Evolutionary conservation across 2,888 invertebrate species (phyloP).

Genomic region (Catocala fraxini): DNA sequence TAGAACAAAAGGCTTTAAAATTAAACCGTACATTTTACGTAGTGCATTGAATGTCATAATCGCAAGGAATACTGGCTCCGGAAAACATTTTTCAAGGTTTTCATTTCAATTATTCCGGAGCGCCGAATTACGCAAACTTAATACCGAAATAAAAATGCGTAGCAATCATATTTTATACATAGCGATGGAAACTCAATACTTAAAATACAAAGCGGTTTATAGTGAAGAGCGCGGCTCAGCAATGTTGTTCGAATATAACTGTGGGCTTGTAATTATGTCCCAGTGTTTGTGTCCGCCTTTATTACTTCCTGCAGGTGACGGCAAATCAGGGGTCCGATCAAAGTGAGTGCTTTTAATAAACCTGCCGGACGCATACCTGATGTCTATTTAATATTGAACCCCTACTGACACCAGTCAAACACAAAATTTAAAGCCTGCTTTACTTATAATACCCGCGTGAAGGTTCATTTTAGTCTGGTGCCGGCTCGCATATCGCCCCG

Average conservation of each 20-base stretch:
- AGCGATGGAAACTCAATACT: slow-evolving; percentile 56
- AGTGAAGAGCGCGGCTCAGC: slow-evolving; percentile 71
- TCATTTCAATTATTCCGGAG: slow-evolving; percentile 13
- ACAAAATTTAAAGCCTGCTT: slow-evolving; percentile 18
- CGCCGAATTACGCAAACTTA: slow-evolving; percentile 10
- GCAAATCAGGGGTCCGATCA: slow-evolving; percentile 76
- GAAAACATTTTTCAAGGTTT: slow-evolving; percentile 12
- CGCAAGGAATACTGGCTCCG: neutral
- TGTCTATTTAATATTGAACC: slow-evolving; percentile 48
- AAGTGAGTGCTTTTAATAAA: slow-evolving; percentile 85
- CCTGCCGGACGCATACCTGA: slow-evolving; percentile 59
- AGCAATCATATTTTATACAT: slow-evolving; percentile 11
- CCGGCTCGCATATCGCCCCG: slow-evolving; percentile 2
- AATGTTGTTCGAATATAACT: slow-evolving; percentile 69
- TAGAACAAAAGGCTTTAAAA: slow-evolving; percentile 3
- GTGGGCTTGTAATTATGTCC: slow-evolving; percentile 73
- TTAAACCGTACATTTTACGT: neutral
- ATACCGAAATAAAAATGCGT: slow-evolving; percentile 5
- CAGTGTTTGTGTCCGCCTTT: slow-evolving; percentile 71
- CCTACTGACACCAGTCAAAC: slow-evolving; percentile 21
- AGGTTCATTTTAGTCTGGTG: slow-evolving; percentile 33
- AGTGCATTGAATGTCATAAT: neutral
- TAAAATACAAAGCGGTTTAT: slow-evolving; percentile 69
- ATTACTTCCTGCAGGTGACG: slow-evolving; percentile 84
- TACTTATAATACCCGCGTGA: slow-evolving; percentile 6